phyloP scores from a whole-genome alignment of 2,113 vertebrate genomes.

The Silurus glanis region DNA sequence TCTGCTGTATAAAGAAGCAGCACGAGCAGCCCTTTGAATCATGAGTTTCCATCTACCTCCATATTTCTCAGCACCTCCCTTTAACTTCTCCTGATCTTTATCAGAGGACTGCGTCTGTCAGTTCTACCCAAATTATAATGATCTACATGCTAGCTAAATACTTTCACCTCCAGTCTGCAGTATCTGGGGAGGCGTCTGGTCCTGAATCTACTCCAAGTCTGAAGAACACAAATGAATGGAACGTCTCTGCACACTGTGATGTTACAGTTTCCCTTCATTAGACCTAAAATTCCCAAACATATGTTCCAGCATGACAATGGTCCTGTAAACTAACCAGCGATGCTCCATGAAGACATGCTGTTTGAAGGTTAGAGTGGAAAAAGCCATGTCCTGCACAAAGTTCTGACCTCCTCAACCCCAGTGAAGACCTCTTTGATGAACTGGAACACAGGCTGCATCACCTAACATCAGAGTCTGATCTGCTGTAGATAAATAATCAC shows the following conservation, averaged over 20 bases:
- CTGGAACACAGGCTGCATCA: no score
- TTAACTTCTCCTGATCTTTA: neutral
- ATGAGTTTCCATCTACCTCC: neutral
- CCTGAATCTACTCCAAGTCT: neutral
- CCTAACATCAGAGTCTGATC: no score
- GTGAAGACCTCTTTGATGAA: no score
- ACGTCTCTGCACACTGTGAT: neutral
- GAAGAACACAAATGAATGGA: neutral
- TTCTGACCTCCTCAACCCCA: no score
- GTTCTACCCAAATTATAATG: neutral
- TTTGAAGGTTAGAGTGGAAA: no score
- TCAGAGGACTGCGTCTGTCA: neutral
- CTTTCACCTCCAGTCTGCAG: neutral
- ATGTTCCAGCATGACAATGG: neutral
- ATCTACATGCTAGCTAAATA: neutral
- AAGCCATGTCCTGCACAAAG: no score
- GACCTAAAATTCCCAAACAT: neutral
- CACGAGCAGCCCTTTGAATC: neutral
- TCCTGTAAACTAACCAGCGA: neutral
- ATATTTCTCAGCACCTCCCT: neutral
- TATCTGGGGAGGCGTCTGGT: neutral
- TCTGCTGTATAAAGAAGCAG: neutral
- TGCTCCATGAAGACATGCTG: neutral
- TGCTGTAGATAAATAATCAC: neutral
- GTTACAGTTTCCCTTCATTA: neutral